phyloP scores from a whole-genome alignment of 2,113 vertebrate species.

The Mastomys coucha region DNA sequence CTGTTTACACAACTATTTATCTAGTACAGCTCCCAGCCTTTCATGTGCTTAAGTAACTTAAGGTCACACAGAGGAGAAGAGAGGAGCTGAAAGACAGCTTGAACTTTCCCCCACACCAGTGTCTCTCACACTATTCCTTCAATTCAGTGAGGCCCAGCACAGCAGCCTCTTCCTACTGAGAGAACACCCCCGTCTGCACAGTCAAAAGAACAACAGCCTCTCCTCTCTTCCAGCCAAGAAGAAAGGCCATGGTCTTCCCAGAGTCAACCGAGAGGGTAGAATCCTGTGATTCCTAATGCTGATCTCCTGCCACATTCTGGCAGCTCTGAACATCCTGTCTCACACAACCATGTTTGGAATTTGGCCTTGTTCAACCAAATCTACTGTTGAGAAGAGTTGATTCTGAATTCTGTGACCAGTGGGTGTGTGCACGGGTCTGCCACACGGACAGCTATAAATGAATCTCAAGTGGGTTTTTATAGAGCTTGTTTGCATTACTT shows the following conservation, averaged over 20 bases:
- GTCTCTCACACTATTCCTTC: not conserved
- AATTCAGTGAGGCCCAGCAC: not conserved
- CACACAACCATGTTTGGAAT: slow-evolving; percentile 42
- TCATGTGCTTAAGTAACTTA: slow-evolving; percentile 17
- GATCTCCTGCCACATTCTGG: slow-evolving; percentile 65
- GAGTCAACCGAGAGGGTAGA: slow-evolving; percentile 41
- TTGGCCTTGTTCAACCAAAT: slow-evolving; percentile 43
- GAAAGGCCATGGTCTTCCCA: not conserved
- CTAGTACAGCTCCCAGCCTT: not conserved
- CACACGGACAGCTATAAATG: slow-evolving; percentile 67
- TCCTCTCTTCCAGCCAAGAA: not conserved
- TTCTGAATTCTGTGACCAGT: slow-evolving; percentile 63
- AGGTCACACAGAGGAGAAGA: not conserved
- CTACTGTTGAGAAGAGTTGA: slow-evolving; percentile 31
- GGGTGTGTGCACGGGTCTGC: slow-evolving; percentile 55
- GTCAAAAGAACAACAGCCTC: slow-evolving; percentile 42
- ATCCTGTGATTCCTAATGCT: slow-evolving; percentile 61
- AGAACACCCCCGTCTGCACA: not conserved
- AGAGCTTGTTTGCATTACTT: slow-evolving; percentile 51
- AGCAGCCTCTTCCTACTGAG: not conserved
- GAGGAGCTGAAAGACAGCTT: not conserved
- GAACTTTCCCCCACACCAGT: not conserved
- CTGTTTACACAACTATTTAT: not conserved
- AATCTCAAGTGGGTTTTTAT: slow-evolving; percentile 56
- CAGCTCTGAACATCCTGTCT: slow-evolving; percentile 64